Conservation (phyloP, 2,888 invertebrate species). For the Koerneria pararmatus region DNA sequence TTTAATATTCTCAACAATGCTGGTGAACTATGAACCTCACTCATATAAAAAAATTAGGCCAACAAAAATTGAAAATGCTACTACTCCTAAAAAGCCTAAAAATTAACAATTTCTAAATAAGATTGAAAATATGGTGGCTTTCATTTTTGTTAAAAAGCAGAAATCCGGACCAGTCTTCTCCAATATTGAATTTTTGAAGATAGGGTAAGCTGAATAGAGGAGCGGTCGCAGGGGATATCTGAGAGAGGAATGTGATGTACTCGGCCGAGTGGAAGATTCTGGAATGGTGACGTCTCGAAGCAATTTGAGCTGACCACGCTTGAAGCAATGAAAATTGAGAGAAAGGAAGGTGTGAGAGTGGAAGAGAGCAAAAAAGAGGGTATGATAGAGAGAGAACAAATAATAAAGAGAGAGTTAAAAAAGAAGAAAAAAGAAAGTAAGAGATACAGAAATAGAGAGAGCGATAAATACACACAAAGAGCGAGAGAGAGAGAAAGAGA, state of each 20-base stretch:
- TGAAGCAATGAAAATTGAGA: too few species aligned
- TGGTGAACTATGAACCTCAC: too few species aligned
- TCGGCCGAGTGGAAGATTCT: conserved; percentile 97
- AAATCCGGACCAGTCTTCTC: conserved; percentile 76
- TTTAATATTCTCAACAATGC: too few species aligned
- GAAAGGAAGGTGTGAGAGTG: not conserved
- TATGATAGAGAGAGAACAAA: not conserved
- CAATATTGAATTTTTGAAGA: conserved; percentile 89
- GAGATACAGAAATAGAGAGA: too few species aligned
- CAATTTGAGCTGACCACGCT: too few species aligned
- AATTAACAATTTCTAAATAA: not conserved
- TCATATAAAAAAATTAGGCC: too few species aligned
- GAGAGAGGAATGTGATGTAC: conserved; percentile 91
- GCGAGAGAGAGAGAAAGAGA: too few species aligned
- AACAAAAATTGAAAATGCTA: too few species aligned
- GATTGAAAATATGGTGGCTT: conserved; percentile 6
- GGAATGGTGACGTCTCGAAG: too few species aligned
- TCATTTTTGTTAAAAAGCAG: not conserved
- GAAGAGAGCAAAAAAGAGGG: not conserved
- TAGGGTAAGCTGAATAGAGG: conserved; percentile 82
- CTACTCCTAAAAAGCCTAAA: too few species aligned
- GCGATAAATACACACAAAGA: too few species aligned
- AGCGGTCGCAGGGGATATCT: conserved; percentile 90
- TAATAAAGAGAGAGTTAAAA: not conserved
- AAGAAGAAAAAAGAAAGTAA: too few species aligned